Conservation (phyloP, 2,797 vertebrate genomes). For the Helostoma temminkii region DNA sequence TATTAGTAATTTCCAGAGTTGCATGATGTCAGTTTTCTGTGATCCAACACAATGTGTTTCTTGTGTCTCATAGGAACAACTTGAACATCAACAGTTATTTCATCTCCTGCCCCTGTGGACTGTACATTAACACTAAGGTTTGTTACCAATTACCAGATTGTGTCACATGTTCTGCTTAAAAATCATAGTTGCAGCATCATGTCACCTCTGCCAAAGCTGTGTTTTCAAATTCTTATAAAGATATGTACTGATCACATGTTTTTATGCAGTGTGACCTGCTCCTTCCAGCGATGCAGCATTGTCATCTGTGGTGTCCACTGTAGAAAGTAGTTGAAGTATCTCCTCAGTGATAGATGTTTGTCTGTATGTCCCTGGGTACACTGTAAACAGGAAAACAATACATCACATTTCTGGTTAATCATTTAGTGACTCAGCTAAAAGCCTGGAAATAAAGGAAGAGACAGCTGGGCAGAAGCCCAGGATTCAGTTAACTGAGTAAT, state of each 20-base stretch:
- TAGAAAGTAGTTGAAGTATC: neutral
- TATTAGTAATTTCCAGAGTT: neutral
- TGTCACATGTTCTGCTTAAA: neutral
- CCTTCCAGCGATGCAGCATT: too few relatives aligned
- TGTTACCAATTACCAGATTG: neutral
- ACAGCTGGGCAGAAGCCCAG: neutral
- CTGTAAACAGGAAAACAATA: neutral
- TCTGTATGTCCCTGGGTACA: neutral
- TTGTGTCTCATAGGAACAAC: slow-evolving; percentile 84
- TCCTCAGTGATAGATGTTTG: neutral
- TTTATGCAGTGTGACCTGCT: neutral
- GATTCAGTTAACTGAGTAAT: neutral
- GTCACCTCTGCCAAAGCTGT: neutral
- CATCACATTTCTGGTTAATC: neutral
- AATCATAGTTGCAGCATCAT: neutral
- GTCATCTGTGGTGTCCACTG: neutral
- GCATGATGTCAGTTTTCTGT: too few relatives aligned
- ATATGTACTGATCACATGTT: neutral
- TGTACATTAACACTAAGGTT: slow-evolving; percentile 88
- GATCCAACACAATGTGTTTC: neutral
- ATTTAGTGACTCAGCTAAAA: neutral
- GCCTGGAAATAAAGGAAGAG: neutral
- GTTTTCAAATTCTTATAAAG: neutral
- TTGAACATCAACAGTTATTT: slow-evolving; percentile 84
- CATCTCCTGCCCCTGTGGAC: slow-evolving; percentile 90